Evolutionary conservation across 2,888 invertebrate genomes (phyloP).

Genomic region (Diarsia mendica): DNA sequence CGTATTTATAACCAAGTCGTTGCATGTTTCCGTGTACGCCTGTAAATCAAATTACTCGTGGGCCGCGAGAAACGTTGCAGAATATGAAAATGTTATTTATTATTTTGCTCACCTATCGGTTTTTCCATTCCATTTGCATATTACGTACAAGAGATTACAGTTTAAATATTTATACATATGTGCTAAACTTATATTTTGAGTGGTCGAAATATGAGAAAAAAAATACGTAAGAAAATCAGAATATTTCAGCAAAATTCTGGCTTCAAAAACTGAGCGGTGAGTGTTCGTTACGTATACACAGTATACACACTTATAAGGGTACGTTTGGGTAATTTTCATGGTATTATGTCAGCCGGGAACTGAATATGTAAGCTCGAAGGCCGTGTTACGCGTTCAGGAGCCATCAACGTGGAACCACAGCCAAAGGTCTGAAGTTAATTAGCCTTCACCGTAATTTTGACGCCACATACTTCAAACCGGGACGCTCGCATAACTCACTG

Average conservation of each 20-base stretch:
- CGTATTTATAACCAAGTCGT: slow-evolving; percentile 5
- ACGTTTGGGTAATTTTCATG: slow-evolving; percentile 51
- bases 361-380: slow-evolving; percentile 54
- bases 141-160: slow-evolving; percentile 51
- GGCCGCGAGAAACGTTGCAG: slow-evolving; percentile 40
- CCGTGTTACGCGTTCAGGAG: slow-evolving; percentile 53
- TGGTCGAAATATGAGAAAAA: slow-evolving; percentile 18
- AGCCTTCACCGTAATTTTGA: slow-evolving; percentile 61
- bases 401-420: slow-evolving; percentile 55
- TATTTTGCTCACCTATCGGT: slow-evolving; percentile 40
- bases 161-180: slow-evolving; percentile 48
- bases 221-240: background rate
- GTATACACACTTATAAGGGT: slow-evolving; percentile 14
- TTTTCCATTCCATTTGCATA: slow-evolving; percentile 51
- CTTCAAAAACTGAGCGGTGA: slow-evolving; percentile 22
- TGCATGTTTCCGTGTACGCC: slow-evolving; percentile 23
- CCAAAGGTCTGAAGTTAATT: slow-evolving; percentile 63
- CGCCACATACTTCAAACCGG: slow-evolving; percentile 52
- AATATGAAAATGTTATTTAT: slow-evolving; percentile 51
- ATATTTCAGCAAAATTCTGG: slow-evolving; percentile 1
- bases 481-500: slow-evolving; percentile 38
- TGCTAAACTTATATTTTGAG: slow-evolving; percentile 26
- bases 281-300: background rate
- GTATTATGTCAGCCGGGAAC: slow-evolving; percentile 56
- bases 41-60: slow-evolving; percentile 47